A percentile compares a stretch with the other conserved stretches of the same genome.
Conservation (phyloP, 2,888 invertebrate genomes). For the Cantharis rufa region DNA sequence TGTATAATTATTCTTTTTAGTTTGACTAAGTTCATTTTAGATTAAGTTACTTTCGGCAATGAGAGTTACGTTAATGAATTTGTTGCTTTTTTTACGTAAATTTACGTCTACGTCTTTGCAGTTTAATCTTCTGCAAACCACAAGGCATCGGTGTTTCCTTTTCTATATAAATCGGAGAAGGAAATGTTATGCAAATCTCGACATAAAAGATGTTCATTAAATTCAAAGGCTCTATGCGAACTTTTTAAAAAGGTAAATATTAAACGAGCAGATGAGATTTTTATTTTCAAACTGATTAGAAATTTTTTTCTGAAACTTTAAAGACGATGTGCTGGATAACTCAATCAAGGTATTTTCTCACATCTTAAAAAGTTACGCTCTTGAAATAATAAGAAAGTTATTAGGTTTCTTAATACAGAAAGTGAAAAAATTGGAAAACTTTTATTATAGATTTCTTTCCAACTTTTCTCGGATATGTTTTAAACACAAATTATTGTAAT, state of each 20-base stretch:
- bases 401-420: constrained; percentile 11
- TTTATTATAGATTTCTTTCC: constrained; percentile 16
- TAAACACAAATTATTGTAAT: background rate
- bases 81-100: constrained; percentile 11
- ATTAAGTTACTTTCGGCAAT: constrained; percentile 13
- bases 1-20: constrained; percentile 18
- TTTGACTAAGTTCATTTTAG: constrained; percentile 25
- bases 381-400: constrained; percentile 30
- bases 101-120: background rate
- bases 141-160: constrained; percentile 13
- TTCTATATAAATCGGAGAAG: constrained; percentile 45
- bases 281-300: constrained; percentile 34
- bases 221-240: constrained; percentile 45
- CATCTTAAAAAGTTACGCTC: constrained; percentile 27
- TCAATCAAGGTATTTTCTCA: constrained; percentile 28
- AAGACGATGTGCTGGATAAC: constrained; percentile 6
- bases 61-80: constrained; percentile 22
- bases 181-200: constrained; percentile 49
- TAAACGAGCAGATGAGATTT: constrained; percentile 42
- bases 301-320: constrained; percentile 6
- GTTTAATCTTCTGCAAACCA: background rate
- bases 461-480: background rate
- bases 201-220: constrained; percentile 52
- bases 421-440: constrained; percentile 28
- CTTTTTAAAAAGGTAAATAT: constrained; percentile 47